Percentiles rank a stretch among this genome's conserved stretches.
Evolutionary conservation across 2,113 vertebrate genomes (phyloP).

Genomic region (Laterallus jamaicensis): DNA sequence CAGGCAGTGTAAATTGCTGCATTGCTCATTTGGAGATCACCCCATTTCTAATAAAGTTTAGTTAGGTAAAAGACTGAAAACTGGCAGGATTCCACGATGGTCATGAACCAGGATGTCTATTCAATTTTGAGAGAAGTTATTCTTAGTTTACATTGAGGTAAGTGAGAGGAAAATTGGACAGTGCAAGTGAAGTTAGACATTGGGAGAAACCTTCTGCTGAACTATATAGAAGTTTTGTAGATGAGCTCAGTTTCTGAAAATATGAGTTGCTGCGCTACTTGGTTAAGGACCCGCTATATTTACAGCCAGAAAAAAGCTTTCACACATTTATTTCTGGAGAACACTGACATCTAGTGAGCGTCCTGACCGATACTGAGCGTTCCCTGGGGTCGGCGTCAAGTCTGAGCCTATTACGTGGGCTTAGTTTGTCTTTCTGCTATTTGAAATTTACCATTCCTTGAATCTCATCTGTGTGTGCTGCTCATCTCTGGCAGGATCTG

Average conservation of each 20-base stretch:
- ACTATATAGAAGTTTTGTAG: not conserved
- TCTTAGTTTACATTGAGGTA: not conserved
- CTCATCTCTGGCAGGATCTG: not conserved
- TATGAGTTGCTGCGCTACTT: not conserved
- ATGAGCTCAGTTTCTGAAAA: not conserved
- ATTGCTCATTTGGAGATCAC: not conserved
- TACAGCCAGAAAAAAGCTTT: not conserved
- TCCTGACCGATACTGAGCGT: not conserved
- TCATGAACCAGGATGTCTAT: not conserved
- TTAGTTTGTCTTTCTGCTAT: not conserved
- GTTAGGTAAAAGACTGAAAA: not conserved
- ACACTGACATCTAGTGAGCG: conserved; percentile 68
- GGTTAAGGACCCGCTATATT: not conserved
- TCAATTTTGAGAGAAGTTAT: not conserved
- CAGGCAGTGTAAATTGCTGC: not conserved
- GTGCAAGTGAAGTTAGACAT: not conserved
- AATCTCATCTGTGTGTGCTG: not conserved
- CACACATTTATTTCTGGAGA: conserved; percentile 18
- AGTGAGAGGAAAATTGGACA: not conserved
- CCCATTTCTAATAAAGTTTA: not conserved
- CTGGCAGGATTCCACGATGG: not conserved
- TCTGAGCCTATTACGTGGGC: not conserved
- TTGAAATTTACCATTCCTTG: not conserved
- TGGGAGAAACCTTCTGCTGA: not conserved
- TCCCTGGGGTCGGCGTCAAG: not conserved